Evolutionary conservation across 2,797 vertebrate species (phyloP).

Genomic region (Mormyrus hasselquistii): DNA sequence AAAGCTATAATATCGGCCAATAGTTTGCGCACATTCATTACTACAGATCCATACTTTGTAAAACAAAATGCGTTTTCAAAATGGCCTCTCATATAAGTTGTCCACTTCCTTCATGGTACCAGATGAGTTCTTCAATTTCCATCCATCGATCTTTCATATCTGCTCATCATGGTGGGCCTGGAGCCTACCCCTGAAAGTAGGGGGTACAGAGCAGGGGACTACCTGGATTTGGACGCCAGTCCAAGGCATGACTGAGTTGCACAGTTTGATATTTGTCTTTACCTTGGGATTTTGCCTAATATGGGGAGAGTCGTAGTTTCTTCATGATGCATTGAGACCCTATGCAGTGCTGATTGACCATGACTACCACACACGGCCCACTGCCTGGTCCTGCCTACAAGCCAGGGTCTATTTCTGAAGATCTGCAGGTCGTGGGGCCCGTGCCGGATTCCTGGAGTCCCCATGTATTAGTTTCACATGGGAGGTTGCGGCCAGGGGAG

Average conservation of each 20-base stretch:
- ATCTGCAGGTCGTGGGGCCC: slow-evolving; percentile 42
- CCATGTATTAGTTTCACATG: slow-evolving; percentile 58
- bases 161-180: neutral
- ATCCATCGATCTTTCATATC: neutral
- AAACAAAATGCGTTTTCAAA: neutral
- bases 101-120: neutral
- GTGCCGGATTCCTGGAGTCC: slow-evolving; percentile 53
- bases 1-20: neutral
- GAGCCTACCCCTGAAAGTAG: neutral
- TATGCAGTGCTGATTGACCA: neutral
- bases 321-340: neutral
- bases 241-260: neutral
- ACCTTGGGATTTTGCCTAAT: neutral
- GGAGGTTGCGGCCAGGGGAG: slow-evolving; percentile 46
- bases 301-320: neutral
- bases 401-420: slow-evolving; percentile 48
- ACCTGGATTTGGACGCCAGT: neutral
- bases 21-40: neutral
- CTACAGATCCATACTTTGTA: neutral
- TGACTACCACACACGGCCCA: neutral
- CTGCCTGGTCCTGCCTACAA: neutral
- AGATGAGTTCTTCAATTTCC: neutral
- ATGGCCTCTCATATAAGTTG: neutral
- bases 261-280: neutral
- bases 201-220: neutral